Conservation (phyloP, 1,140 invertebrate genomes). For the Carcinoscorpius rotundicauda region DNA sequence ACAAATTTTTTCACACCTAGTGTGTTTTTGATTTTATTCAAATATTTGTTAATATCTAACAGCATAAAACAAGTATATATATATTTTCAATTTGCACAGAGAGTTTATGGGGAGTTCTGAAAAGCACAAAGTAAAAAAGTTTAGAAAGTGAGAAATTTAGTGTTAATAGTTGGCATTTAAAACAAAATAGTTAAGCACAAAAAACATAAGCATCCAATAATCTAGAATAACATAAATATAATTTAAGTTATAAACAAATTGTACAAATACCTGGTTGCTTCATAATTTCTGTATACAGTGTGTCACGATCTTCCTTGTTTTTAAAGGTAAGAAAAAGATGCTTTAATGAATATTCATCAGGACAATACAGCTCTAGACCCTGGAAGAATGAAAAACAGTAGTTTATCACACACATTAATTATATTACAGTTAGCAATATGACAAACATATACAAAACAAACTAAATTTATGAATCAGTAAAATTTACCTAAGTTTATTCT, state of each 20-base stretch:
- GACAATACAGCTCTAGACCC: slow-evolving; percentile 68
- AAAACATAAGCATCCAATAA: neutral
- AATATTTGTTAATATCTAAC: no score
- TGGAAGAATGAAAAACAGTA: slow-evolving; percentile 26
- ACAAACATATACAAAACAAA: slow-evolving; percentile 8
- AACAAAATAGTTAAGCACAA: neutral
- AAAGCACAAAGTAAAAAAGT: no score
- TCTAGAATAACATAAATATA: neutral
- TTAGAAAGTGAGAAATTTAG: no score
- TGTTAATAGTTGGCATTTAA: no score
- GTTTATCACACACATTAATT: no score
- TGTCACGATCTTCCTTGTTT: slow-evolving; percentile 46
- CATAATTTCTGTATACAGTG: slow-evolving; percentile 46
- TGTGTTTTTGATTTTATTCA: no score
- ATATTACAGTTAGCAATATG: no score
- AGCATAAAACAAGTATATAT: no score
- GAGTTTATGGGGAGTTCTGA: no score
- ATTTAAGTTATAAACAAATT: neutral
- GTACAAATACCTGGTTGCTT: slow-evolving; percentile 13
- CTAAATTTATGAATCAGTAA: slow-evolving; percentile 14
- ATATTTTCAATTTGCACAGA: no score
- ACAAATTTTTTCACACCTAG: no score
- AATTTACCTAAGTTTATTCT: slow-evolving; percentile 9
- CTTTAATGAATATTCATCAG: slow-evolving; percentile 37
- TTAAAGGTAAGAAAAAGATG: slow-evolving; percentile 38